A percentile compares a stretch with the other conserved stretches of the same genome.
phyloP scores from a whole-genome alignment of 2,113 vertebrate species.

The Apeltes quadracus region DNA sequence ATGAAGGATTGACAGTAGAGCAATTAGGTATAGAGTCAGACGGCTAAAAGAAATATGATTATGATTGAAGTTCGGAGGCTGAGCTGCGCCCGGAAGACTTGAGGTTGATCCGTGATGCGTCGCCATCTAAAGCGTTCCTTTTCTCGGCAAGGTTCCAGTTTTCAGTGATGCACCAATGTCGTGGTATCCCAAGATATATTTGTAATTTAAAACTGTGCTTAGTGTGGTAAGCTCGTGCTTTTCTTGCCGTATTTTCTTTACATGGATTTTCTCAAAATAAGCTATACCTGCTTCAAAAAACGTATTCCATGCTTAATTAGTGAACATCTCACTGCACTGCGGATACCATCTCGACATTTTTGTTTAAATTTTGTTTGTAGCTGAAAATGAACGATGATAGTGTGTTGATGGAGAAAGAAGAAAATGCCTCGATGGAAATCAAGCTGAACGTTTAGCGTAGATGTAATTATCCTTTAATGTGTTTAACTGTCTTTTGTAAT shows the following conservation, averaged over 20 bases:
- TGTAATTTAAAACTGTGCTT: background rate
- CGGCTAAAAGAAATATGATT: background rate
- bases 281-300: background rate
- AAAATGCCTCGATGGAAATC: slow-evolving; percentile 33
- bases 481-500: slow-evolving; percentile 66
- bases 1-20: background rate
- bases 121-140: background rate
- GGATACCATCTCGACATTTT: slow-evolving; percentile 25
- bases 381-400: slow-evolving; percentile 38
- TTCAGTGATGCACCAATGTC: background rate
- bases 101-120: background rate
- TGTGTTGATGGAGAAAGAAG: slow-evolving; percentile 18
- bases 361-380: slow-evolving; percentile 44
- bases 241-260: slow-evolving; percentile 7
- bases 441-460: slow-evolving; percentile 41
- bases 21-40: background rate
- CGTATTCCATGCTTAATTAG: slow-evolving; percentile 4
- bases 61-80: background rate
- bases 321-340: background rate
- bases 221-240: background rate
- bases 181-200: background rate
- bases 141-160: background rate
- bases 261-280: slow-evolving; percentile 11
- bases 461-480: slow-evolving; percentile 51
- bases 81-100: background rate